These are phyloP conservation scores for Rhabdornis inornatus DNA, from an alignment of 2,113 vertebrate genomes.

Conservation along the genomic window DNA sequence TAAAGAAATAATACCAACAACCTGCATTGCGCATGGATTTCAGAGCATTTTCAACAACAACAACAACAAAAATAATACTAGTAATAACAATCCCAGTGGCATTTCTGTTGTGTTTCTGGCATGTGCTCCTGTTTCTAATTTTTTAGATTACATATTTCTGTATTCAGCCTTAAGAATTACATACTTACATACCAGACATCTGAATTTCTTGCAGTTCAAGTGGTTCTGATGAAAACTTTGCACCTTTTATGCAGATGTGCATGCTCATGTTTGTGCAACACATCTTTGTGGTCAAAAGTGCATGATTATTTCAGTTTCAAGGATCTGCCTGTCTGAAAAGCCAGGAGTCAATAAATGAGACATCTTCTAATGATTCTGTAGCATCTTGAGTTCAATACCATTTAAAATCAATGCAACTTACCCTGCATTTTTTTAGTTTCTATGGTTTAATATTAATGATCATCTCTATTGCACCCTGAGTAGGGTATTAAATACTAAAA, in stretches of 20 bases:
- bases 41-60: not conserved
- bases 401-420: not conserved
- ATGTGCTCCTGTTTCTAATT: not conserved
- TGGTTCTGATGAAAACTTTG: not conserved
- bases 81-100: not conserved
- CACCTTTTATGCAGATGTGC: not conserved
- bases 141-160: not conserved
- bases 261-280: not conserved
- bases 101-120: not conserved
- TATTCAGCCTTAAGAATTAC: not conserved
- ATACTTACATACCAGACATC: fast-evolving
- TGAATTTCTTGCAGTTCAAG: not conserved
- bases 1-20: not conserved
- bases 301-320: not conserved
- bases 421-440: not conserved
- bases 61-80: not conserved
- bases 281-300: not conserved
- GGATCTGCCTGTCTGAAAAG: not conserved
- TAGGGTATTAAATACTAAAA: not conserved
- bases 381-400: not conserved
- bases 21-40: not conserved
- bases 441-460: not conserved
- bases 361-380: not conserved
- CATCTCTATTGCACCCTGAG: not conserved
- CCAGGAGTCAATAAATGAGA: not conserved